Evolutionary conservation across 2,113 vertebrate genomes (phyloP).

Genomic region (Oxygymnocypris stewartii): DNA sequence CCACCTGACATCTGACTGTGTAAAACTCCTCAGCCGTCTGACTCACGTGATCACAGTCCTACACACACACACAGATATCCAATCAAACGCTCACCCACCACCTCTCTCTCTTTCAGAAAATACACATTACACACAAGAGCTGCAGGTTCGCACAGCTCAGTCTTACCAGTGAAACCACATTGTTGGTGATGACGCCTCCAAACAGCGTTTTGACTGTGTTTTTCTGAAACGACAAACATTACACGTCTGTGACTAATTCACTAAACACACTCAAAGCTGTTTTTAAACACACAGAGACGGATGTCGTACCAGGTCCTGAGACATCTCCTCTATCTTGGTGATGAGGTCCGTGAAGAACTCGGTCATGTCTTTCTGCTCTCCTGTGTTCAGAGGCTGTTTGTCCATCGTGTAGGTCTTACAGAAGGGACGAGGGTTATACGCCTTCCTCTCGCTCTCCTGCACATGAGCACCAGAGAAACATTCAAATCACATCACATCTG

Average conservation of each 20-base stretch:
- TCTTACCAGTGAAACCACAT: slow-evolving; percentile 96
- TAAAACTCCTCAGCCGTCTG: slow-evolving; percentile 99
- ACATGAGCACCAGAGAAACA: background rate
- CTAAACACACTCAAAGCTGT: background rate
- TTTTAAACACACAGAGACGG: background rate
- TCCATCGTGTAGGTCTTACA: slow-evolving; percentile 99
- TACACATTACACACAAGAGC: background rate
- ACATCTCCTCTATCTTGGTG: slow-evolving; percentile 99
- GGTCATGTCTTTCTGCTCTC: slow-evolving; percentile 99
- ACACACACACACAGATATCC: slow-evolving; percentile 38
- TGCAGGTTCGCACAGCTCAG: background rate
- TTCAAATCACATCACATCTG: background rate
- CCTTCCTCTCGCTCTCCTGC: slow-evolving; percentile 97
- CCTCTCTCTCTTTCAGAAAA: background rate
- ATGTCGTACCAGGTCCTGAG: slow-evolving; percentile 88
- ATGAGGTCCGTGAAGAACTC: slow-evolving; percentile 99
- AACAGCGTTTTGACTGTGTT: slow-evolving; percentile 98
- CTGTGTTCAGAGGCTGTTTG: slow-evolving; percentile 97
- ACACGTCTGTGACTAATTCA: background rate
- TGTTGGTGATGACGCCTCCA: slow-evolving; percentile 98
- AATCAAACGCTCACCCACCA: background rate
- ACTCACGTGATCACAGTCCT: slow-evolving; percentile 99
- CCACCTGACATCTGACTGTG: slow-evolving; percentile 96
- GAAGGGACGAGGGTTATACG: slow-evolving; percentile 96
- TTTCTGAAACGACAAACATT: slow-evolving; percentile 81